These are phyloP conservation scores for Harpagus bidentatus DNA, from an alignment of 2,113 vertebrate genomes.

Conservation along the genomic window DNA sequence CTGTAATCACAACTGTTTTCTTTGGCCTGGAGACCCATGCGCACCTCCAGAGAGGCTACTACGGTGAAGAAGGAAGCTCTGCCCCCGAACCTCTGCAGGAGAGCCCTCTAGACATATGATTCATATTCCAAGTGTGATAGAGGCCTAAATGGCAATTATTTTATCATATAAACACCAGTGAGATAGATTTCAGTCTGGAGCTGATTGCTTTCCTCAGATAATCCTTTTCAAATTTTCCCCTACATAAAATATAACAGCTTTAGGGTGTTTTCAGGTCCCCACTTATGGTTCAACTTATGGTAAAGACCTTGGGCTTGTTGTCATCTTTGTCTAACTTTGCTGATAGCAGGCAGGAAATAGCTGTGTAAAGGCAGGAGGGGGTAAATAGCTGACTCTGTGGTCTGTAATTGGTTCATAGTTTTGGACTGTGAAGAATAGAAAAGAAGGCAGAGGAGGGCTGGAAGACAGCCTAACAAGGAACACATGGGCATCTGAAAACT, in stretches of 20 bases:
- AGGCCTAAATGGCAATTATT: conserved; percentile 73
- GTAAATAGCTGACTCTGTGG: conserved; percentile 69
- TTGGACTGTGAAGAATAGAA: conserved; percentile 69
- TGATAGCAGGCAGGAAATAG: conserved; percentile 78
- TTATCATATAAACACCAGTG: conserved; percentile 66
- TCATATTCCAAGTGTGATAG: conserved; percentile 68
- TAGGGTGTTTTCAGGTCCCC: conserved; percentile 48
- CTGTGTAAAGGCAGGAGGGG: conserved; percentile 69
- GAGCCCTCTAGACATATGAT: conserved; percentile 63
- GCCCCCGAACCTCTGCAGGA: conserved; percentile 48
- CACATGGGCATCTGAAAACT: conserved; percentile 74
- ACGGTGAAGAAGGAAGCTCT: conserved; percentile 48
- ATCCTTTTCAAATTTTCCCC: conserved; percentile 64
- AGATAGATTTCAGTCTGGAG: conserved; percentile 63
- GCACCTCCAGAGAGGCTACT: conserved; percentile 60
- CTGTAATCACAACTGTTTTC: conserved; percentile 69
- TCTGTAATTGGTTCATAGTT: conserved; percentile 79
- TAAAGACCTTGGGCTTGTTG: conserved; percentile 55
- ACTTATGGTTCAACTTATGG: conserved; percentile 60
- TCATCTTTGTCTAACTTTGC: conserved; percentile 66
- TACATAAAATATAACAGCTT: conserved; percentile 64
- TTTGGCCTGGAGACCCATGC: conserved; percentile 57
- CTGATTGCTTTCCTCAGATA: conserved; percentile 60
- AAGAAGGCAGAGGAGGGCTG: conserved; percentile 61
- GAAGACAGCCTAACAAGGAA: conserved; percentile 74